These are phyloP conservation scores for Ceratoteleas bidentatus DNA, from an alignment of 1,140 invertebrate genomes.

Conservation along the genomic window DNA sequence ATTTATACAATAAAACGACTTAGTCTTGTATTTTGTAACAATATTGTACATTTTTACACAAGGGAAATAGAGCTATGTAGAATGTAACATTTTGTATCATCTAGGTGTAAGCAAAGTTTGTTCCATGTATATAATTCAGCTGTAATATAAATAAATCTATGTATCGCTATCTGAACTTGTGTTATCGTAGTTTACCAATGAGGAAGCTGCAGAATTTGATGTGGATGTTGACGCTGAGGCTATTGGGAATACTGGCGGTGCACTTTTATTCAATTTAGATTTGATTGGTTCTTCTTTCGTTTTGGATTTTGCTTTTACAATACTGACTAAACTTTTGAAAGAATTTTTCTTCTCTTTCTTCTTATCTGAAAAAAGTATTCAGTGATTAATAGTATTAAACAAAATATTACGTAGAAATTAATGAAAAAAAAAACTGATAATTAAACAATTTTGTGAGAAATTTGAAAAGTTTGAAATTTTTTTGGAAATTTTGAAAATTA, in stretches of 20 bases:
- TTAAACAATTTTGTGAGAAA: too few species aligned
- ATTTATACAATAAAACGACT: slow-evolving; percentile 3
- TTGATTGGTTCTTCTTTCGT: slow-evolving; percentile 33
- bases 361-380: slow-evolving; percentile 62
- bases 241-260: slow-evolving; percentile 28
- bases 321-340: slow-evolving; percentile 71
- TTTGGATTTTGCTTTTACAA: slow-evolving; percentile 71
- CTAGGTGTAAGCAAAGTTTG: slow-evolving; percentile 45
- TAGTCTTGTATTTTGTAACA: slow-evolving; percentile 47
- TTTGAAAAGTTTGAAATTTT: too few species aligned
- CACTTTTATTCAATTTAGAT: slow-evolving; percentile 40
- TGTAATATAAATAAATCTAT: slow-evolving; percentile 65
- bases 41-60: slow-evolving; percentile 55
- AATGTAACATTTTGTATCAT: slow-evolving; percentile 54
- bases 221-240: slow-evolving; percentile 48
- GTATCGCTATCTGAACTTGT: slow-evolving; percentile 77
- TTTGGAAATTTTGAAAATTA: too few species aligned
- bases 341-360: slow-evolving; percentile 53
- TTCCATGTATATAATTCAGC: slow-evolving; percentile 61
- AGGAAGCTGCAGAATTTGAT: slow-evolving; percentile 35
- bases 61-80: slow-evolving; percentile 36
- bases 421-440: too few species aligned
- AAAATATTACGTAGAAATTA: too few species aligned
- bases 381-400: too few species aligned
- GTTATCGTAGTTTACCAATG: slow-evolving; percentile 77